These are phyloP conservation scores for Calliscelio sp. DNA, from an alignment of 2,888 invertebrate species.

Conservation along the genomic window DNA sequence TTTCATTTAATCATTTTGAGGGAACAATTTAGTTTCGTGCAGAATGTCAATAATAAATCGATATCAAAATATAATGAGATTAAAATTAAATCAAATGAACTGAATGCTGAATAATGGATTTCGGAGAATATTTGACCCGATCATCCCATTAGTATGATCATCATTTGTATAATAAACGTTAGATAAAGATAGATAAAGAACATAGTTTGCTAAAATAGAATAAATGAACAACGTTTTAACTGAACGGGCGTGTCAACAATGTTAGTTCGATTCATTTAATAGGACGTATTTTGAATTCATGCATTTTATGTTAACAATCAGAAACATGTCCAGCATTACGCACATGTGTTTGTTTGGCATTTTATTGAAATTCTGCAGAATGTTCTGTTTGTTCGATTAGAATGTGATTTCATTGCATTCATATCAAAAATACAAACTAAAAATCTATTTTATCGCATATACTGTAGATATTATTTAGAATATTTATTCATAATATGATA, in stretches of 20 bases:
- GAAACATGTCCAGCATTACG: conserved; percentile 71
- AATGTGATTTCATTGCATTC: background rate
- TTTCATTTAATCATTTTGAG: background rate
- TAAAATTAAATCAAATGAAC: background rate
- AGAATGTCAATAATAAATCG: background rate
- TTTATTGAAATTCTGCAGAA: conserved; percentile 13
- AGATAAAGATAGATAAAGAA: conserved; percentile 1
- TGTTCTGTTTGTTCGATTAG: conserved; percentile 26
- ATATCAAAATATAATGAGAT: background rate
- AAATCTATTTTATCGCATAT: no score
- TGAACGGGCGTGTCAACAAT: conserved; percentile 32
- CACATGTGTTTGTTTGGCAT: conserved; percentile 30
- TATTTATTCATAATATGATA: no score
- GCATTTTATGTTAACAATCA: conserved; percentile 77
- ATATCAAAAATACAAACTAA: background rate
- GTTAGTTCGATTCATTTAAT: conserved; percentile 75
- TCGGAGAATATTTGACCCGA: background rate
- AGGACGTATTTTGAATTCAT: conserved; percentile 78
- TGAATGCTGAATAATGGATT: background rate
- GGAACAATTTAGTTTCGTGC: background rate
- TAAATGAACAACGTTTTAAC: conserved; percentile 42
- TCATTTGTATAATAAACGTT: conserved; percentile 1
- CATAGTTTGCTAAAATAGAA: conserved; percentile 14
- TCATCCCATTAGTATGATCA: background rate
- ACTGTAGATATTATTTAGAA: no score